phyloP scores from a whole-genome alignment of 2,113 vertebrate species.

The Urocolius indicus region DNA sequence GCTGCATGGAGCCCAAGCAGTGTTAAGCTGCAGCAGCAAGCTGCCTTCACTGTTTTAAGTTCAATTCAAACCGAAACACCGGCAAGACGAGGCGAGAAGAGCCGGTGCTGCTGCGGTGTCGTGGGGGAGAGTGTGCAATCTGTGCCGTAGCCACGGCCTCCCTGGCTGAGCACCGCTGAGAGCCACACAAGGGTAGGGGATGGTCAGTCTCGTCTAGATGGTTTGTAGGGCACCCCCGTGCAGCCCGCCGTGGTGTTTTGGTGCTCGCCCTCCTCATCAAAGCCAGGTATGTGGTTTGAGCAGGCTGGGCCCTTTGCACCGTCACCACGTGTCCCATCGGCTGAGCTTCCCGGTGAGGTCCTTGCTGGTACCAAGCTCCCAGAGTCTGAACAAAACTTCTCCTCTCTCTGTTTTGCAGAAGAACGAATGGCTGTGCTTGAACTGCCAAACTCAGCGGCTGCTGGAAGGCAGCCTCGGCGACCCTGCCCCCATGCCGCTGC shows the following conservation, averaged over 20 bases:
- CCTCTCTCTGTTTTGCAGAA: conserved; percentile 85
- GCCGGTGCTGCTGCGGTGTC: neutral
- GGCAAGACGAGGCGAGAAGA: neutral
- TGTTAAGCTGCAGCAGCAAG: neutral
- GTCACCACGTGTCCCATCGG: neutral
- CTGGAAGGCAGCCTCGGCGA: conserved; percentile 93
- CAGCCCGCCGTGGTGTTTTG: accelerated
- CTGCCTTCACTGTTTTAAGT: conserved; percentile 12
- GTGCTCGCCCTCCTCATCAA: accelerated
- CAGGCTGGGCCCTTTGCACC: neutral
- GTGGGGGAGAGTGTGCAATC: neutral
- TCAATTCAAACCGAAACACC: neutral
- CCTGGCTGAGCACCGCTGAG: neutral
- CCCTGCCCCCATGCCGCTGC: conserved; percentile 78
- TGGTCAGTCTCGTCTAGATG: neutral
- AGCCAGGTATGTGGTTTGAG: neutral
- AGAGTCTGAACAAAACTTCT: neutral
- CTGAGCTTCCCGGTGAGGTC: neutral
- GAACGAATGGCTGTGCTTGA: conserved; percentile 98
- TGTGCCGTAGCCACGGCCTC: accelerated
- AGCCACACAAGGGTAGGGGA: neutral
- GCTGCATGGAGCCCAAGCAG: neutral
- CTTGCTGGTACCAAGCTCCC: neutral
- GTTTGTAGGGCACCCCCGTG: neutral
- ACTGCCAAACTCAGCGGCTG: conserved; percentile 97